Percentiles rank a stretch among this genome's conserved stretches.
These are phyloP conservation scores for Hylia prasina DNA, from an alignment of 2,113 vertebrate genomes.

Conservation along the genomic window DNA sequence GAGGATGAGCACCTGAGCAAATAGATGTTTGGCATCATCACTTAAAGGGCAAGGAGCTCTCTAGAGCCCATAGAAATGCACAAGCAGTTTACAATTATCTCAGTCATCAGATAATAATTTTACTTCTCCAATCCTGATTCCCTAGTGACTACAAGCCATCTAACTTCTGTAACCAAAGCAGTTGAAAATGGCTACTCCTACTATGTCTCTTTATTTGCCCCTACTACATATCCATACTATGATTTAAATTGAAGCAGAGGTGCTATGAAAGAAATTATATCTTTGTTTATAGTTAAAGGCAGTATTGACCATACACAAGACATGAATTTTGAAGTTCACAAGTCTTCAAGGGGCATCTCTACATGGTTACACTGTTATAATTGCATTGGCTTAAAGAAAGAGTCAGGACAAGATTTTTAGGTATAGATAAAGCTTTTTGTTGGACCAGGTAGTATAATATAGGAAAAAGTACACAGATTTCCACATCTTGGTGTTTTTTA, in stretches of 20 bases:
- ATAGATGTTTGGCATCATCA: neutral
- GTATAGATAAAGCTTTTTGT: neutral
- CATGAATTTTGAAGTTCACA: neutral
- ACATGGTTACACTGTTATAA: neutral
- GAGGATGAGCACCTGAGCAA: too few species aligned
- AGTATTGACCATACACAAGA: neutral
- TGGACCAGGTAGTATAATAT: neutral
- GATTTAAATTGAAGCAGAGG: neutral
- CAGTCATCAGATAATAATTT: neutral
- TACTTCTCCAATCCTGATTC: neutral
- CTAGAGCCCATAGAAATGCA: neutral
- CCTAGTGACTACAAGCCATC: neutral
- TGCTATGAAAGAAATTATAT: neutral
- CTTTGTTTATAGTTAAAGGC: neutral
- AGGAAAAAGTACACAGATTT: neutral
- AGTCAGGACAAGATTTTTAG: neutral
- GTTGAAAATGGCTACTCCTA: neutral
- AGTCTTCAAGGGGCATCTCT: neutral
- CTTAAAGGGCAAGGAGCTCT: neutral
- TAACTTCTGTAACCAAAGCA: neutral
- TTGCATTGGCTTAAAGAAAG: neutral
- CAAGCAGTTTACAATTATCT: neutral
- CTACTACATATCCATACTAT: neutral
- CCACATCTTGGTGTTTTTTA: neutral
- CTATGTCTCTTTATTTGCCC: neutral